Percentiles rank a stretch among this genome's conserved stretches.
Conservation (phyloP, 2,113 vertebrate species). For the Mesembrinibis cayennensis region DNA sequence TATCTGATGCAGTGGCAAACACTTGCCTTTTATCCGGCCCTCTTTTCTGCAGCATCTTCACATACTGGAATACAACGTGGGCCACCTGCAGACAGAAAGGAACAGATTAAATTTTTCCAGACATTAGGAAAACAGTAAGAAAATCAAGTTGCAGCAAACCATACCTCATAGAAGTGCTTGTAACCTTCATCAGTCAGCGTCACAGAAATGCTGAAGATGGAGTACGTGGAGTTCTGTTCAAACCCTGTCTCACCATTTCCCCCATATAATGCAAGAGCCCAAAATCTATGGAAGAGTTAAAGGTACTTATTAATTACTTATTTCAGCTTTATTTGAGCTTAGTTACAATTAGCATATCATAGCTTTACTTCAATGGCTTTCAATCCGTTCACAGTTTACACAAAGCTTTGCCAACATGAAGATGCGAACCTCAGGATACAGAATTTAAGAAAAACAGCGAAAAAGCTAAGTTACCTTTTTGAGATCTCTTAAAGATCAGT, state of each 20-base stretch:
- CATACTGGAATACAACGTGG: slow-evolving; percentile 92
- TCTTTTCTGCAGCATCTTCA: slow-evolving; percentile 92
- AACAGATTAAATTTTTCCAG: neutral
- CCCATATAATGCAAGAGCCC: slow-evolving; percentile 92
- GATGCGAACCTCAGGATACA: neutral
- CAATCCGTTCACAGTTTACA: neutral
- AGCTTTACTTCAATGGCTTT: neutral
- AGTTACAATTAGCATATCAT: neutral
- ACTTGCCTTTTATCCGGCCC: slow-evolving; percentile 89
- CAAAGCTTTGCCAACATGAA: neutral
- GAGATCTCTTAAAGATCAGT: neutral
- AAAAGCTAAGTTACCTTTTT: neutral
- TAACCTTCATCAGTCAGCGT: slow-evolving; percentile 93
- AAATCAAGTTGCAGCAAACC: neutral
- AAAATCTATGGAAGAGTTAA: slow-evolving; percentile 78
- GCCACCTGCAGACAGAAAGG: slow-evolving; percentile 81
- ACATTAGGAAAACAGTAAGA: neutral
- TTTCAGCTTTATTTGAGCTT: neutral
- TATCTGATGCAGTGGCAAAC: neutral
- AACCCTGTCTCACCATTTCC: slow-evolving; percentile 96
- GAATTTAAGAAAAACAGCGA: neutral
- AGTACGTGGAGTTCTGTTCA: slow-evolving; percentile 95
- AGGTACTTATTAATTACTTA: neutral
- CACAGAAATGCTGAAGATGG: slow-evolving; percentile 94
- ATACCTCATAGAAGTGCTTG: slow-evolving; percentile 92